Evolutionary conservation across 2,113 vertebrate genomes (phyloP).

Genomic region (Bungarus multicinctus): DNA sequence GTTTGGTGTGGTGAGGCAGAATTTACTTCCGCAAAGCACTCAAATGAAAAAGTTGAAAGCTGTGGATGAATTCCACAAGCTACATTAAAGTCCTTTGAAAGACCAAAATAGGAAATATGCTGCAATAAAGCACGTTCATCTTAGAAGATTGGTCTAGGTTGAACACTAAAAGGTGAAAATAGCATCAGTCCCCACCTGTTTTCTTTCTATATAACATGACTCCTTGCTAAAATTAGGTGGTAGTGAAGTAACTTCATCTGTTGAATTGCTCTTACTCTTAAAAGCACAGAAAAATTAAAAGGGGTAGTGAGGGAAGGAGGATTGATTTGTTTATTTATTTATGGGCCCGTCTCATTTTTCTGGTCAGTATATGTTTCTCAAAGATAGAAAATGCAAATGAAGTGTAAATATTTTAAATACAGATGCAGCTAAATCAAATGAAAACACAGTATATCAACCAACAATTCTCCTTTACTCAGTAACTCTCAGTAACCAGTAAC

Average conservation of each 20-base stretch:
- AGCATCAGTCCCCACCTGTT: not conserved
- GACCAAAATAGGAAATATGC: slow-evolving; percentile 36
- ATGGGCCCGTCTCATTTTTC: not conserved
- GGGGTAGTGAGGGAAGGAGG: not conserved
- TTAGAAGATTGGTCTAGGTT: not conserved
- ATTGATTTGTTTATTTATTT: no score
- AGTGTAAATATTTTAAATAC: not conserved
- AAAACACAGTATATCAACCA: not conserved
- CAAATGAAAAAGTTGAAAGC: not conserved
- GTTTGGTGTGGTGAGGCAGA: slow-evolving; percentile 23
- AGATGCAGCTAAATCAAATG: not conserved
- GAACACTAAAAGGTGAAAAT: not conserved
- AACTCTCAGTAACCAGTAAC: no score
- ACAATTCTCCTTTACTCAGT: not conserved
- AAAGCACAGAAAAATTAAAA: not conserved
- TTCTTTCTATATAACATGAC: not conserved
- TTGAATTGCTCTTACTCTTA: not conserved
- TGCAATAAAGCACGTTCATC: not conserved
- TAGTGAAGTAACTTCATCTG: no score
- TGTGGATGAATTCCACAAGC: not conserved
- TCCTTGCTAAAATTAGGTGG: not conserved
- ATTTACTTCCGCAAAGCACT: not conserved
- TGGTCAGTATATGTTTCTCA: not conserved
- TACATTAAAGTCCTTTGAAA: slow-evolving; percentile 39
- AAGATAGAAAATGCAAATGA: not conserved